Base-by-base conservation (phyloP, 1,140 invertebrate species). In the Druon quercuslanigerum region DNA sequence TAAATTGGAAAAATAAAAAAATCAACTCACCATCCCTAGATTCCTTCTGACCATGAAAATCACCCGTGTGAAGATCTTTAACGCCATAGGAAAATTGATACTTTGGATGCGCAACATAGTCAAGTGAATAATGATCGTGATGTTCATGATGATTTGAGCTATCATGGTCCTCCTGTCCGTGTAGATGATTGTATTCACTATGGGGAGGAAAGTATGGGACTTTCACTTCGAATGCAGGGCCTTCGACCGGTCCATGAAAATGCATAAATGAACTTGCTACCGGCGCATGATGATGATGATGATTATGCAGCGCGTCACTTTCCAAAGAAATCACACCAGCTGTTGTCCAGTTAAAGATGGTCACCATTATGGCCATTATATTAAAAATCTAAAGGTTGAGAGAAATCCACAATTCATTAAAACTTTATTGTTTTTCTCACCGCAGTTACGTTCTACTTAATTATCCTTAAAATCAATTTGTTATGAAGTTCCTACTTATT, bases 81-180 rank as follows among this genome's bases (percentile, higher is more conserved):
- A 95, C 94, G 14, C 94, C 94, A 79, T 95, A 95, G 74, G 94
- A 94, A 79, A 94, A 95, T 12, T 93, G 90, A 81, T 95, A 95
- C 85, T 93, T 93, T 0, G 94, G 94, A 85, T 93, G 92, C 46
- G 93, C 92, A 7, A 89, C 80, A 51, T 87, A 88, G 60, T 88
- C 86, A 0, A 84, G 4, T 1, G 84, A 78, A 70, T 89, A 87
- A 0, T 72, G 80, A 14, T 73, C 71, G 2, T 78, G 73, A 54
- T 78, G 77, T 16, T 76, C 25, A 16, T 82, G 77, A 7, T 84
- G 20, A 0, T 33, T 33, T 3, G 25, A 5, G 25, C 25, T 33
- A 33, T 78, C 76, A 5, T 80, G 77, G 7, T 87, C 72, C 20
- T 84, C 82, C 12, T 86, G 84, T 9, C 77, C 85, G 25, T 85